Evolutionary conservation across 2,888 invertebrate species (phyloP), one percentile per base, ranked within the genome.

Genomic region (Slavum lentiscoides): DNA sequence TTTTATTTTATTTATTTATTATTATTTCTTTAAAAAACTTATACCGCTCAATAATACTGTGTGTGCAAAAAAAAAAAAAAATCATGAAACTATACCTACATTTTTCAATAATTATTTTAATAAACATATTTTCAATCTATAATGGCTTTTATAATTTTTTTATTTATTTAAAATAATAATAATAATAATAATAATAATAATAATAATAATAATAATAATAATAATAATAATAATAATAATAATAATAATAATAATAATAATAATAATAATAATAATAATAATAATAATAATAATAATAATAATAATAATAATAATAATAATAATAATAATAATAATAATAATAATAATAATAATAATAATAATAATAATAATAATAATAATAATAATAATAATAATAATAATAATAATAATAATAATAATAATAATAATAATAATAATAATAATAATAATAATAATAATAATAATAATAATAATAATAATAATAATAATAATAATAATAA

Each of bases 291-390:
- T 70, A 70, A 58, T 70, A 74, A 66, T 66, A 21, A 11, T 13
- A 49, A 13, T 11, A 11, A 19, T 8, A 4, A 19, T 19, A 8
- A 8, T 55, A 62, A 7, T 4, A 19, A 21, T 19, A 70, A 70
- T 58, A 37, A 58, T 37, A 58, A 30, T 30, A 30, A 4, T 30
- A 30, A 4, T 70, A 70, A 58, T 70, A 74, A 66, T 66, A 21
- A 11, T 13, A 49, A 13, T 11, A 11, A 19, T 8, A 4, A 19
- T 19, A 8, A 8, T 55, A 62, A 7, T 4, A 19, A 21, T 19
- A 70, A 70, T 58, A 37, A 58, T 37, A 58, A 30, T 30, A 30
- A 4, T 30, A 30, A 4, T 70, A 70, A 58, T 70, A 74, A 66
- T 66, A 21, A 11, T 13, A 49, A 13, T 11, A 11, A 19, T 8